phyloP scores from a whole-genome alignment of 2,888 invertebrate genomes.

The Drosophila acutilabella region DNA sequence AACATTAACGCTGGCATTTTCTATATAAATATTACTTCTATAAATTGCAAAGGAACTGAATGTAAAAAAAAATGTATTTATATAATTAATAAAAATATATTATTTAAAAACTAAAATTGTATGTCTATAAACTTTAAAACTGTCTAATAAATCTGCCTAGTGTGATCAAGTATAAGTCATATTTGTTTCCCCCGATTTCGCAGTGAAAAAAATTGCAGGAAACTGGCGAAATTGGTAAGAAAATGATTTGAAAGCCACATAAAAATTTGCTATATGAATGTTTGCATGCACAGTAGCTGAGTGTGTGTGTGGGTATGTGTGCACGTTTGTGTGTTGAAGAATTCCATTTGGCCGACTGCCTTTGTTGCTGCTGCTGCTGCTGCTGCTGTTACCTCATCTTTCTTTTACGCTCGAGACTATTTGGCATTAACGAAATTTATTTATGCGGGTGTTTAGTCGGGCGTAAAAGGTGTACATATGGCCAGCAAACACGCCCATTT shows the following conservation, averaged over 20 bases:
- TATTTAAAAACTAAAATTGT: too few species aligned
- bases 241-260: constrained; percentile 35
- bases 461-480: constrained; percentile 81
- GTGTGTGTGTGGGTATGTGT: constrained; percentile 18
- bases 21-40: too few species aligned
- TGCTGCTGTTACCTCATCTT: constrained; percentile 73
- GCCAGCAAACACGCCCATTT: constrained; percentile 50
- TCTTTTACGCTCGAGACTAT: constrained; percentile 81
- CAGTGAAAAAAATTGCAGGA: neutral
- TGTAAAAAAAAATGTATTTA: too few species aligned
- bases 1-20: too few species aligned
- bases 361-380: constrained; percentile 18
- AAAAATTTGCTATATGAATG: neutral
- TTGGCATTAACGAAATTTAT: constrained; percentile 82
- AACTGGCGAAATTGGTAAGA: constrained; percentile 43
- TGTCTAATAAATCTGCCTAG: too few species aligned
- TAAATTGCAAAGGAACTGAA: too few species aligned
- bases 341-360: constrained; percentile 68
- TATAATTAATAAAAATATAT: too few species aligned
- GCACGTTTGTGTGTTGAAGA: constrained; percentile 30
- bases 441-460: constrained; percentile 82
- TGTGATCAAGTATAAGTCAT: too few species aligned
- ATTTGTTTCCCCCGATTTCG: neutral
- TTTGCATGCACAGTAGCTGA: constrained; percentile 20
- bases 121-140: too few species aligned